Evolutionary conservation across 2,888 invertebrate species (phyloP).

Genomic region (Chesias legatella): DNA sequence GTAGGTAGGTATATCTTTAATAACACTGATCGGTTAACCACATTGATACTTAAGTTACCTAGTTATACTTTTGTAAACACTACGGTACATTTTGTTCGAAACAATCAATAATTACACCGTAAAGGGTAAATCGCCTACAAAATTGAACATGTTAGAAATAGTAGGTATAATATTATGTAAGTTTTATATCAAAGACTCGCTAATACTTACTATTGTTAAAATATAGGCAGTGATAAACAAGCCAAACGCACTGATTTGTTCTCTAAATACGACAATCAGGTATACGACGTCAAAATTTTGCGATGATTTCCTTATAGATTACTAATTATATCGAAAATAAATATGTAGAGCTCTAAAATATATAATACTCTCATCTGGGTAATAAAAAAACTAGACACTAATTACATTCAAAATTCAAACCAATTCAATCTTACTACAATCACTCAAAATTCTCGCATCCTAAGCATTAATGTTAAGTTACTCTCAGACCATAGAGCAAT

Average conservation of each 20-base stretch:
- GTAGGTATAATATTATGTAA: conserved; percentile 43
- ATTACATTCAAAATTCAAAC: conserved; percentile 55
- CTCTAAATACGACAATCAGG: conserved; percentile 35
- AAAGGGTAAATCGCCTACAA: conserved; percentile 71
- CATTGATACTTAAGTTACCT: conserved; percentile 44
- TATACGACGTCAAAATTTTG: conserved; percentile 25
- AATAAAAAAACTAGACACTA: conserved; percentile 47
- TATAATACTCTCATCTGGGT: conserved; percentile 38
- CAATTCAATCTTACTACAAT: conserved; percentile 64
- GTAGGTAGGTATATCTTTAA: conserved; percentile 55
- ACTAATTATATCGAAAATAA: conserved; percentile 22
- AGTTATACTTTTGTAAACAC: conserved; percentile 58
- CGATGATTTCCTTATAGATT: conserved; percentile 16
- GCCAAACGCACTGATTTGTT: conserved; percentile 53
- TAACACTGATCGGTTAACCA: conserved; percentile 74
- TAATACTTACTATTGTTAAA: conserved; percentile 61
- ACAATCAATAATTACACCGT: conserved; percentile 70
- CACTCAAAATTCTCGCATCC: conserved; percentile 62
- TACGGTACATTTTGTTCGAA: conserved; percentile 71
- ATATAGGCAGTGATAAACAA: conserved; percentile 76
- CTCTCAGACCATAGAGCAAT: conserved; percentile 59
- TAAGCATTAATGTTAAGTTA: conserved; percentile 53
- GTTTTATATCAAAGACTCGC: conserved; percentile 77
- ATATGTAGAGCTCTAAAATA: conserved; percentile 26
- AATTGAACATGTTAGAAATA: conserved; percentile 79